Percentiles rank a stretch among this genome's conserved stretches.
phyloP scores from a whole-genome alignment of 2,113 vertebrate species.

The Melanocharis versteri region DNA sequence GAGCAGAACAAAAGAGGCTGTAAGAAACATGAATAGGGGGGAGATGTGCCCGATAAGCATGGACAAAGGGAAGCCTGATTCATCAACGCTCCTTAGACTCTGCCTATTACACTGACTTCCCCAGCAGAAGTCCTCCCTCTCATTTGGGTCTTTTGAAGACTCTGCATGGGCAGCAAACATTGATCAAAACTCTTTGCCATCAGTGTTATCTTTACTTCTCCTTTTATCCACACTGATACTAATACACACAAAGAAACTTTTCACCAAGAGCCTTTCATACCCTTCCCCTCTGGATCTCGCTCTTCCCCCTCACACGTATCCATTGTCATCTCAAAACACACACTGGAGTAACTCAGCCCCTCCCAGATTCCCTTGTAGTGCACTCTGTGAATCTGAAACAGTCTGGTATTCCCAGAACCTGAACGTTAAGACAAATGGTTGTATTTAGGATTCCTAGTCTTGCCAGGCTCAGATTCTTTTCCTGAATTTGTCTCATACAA shows the following conservation, averaged over 20 bases:
- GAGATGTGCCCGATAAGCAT: not conserved
- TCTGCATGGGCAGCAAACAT: not conserved
- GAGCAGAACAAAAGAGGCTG: not conserved
- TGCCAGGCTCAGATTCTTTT: conserved; percentile 38
- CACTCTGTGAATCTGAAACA: conserved; percentile 49
- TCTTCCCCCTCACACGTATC: accelerated
- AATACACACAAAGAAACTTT: not conserved
- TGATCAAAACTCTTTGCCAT: not conserved
- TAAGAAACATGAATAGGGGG: not conserved
- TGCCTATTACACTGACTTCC: not conserved
- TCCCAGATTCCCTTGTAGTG: conserved; percentile 36
- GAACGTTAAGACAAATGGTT: conserved; percentile 53
- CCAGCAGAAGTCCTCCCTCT: not conserved
- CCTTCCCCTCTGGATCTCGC: not conserved
- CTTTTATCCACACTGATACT: not conserved
- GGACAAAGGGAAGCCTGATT: not conserved
- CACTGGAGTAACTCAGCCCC: conserved; percentile 21
- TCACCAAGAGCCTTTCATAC: not conserved
- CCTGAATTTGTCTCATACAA: not conserved
- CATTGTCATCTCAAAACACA: not conserved
- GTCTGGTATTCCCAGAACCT: conserved; percentile 45
- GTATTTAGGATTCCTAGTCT: conserved; percentile 17
- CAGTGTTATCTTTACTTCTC: not conserved
- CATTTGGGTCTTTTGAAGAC: not conserved
- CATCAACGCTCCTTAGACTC: not conserved